A percentile compares a stretch with the other conserved stretches of the same genome.
Conservation (phyloP, 2,888 invertebrate genomes). For the Drosophila dives region DNA sequence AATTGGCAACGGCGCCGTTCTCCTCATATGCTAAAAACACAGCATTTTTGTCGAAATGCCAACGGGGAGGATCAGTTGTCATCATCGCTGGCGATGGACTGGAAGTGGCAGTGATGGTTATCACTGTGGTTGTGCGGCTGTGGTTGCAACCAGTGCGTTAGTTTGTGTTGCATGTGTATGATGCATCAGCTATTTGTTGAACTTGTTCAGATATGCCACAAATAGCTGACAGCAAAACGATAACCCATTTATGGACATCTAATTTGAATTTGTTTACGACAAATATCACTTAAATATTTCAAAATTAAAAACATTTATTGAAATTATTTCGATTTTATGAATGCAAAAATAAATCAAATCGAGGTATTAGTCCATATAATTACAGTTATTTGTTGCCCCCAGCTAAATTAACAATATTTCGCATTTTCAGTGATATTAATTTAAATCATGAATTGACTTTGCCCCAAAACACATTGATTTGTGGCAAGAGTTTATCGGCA, state of each 20-base stretch:
- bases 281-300: not conserved
- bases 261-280: not conserved
- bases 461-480: slow-evolving; percentile 12
- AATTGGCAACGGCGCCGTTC: slow-evolving; percentile 3
- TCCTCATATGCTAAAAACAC: not conserved
- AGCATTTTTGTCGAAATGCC: slow-evolving; percentile 36
- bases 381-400: not conserved
- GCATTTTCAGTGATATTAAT: slow-evolving; percentile 16
- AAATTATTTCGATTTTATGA: not conserved
- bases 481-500: slow-evolving; percentile 8
- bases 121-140: slow-evolving; percentile 20
- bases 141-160: slow-evolving; percentile 27
- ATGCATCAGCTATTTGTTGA: slow-evolving; percentile 24
- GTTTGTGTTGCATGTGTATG: not conserved
- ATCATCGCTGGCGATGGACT: slow-evolving; percentile 18
- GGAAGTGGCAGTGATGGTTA: slow-evolving; percentile 6
- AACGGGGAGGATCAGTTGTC: slow-evolving; percentile 41
- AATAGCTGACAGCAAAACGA: not conserved
- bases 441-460: slow-evolving; percentile 36
- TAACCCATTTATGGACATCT: not conserved
- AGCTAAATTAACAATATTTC: slow-evolving; percentile 2
- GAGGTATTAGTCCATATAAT: not conserved
- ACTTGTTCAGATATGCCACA: not conserved
- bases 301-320: not conserved
- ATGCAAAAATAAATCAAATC: not conserved